Evolutionary conservation across 37 sponge, comb jelly and placozoan genomes (phyloP).

Genomic region (Petrosia ficiformis): DNA sequence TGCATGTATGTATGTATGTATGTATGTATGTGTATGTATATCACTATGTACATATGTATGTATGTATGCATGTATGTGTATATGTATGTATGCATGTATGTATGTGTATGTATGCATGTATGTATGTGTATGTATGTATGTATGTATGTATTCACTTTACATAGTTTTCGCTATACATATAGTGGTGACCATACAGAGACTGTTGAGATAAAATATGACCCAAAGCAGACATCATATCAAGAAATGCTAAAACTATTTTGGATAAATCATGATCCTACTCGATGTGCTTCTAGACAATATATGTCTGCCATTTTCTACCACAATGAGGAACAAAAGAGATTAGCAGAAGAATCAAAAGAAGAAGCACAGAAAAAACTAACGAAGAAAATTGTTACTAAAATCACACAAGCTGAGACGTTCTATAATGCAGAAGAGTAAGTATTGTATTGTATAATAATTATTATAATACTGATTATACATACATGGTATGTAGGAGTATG

Average conservation of each 20-base stretch:
- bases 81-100: no score
- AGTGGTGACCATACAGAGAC: conserved; percentile 98
- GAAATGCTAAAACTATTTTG: conserved; percentile 89
- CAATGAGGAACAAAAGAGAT: conserved; percentile 63
- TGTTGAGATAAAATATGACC: conserved; percentile 82
- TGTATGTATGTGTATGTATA: no score
- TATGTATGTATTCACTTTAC: no score
- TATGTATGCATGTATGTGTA: background rate
- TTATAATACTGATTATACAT: background rate
- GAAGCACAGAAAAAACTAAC: conserved; percentile 71
- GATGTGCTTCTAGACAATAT: conserved; percentile 86
- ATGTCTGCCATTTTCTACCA: conserved; percentile 98
- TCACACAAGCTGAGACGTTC: conserved; percentile 71
- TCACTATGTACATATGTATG: no score
- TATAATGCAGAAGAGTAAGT: conserved; percentile 77
- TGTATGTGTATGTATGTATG: no score
- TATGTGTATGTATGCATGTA: no score
- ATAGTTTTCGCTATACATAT: conserved; percentile 6
- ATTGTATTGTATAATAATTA: background rate
- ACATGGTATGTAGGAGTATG: background rate
- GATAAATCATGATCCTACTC: conserved; percentile 86
- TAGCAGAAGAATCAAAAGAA: conserved; percentile 75
- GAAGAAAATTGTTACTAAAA: conserved; percentile 73
- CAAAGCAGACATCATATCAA: conserved; percentile 60
- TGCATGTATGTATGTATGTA: no score